phyloP scores from a whole-genome alignment of 1,140 invertebrate genomes.

The Diorhabda sublineata region DNA sequence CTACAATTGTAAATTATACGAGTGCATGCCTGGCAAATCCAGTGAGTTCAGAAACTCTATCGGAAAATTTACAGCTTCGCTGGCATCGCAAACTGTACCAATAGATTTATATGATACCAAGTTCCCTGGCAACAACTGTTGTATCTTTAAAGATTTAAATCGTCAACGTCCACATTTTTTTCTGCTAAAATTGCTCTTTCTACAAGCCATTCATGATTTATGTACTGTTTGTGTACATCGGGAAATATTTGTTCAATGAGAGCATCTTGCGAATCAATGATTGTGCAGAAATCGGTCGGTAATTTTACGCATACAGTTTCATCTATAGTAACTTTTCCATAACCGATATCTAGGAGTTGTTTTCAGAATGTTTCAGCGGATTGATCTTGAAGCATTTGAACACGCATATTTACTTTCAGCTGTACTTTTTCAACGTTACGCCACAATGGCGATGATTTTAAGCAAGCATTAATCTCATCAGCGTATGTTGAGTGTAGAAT shows the following conservation, averaged over 20 bases:
- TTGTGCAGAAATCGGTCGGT: conserved; percentile 24
- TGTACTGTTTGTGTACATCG: conserved; percentile 35
- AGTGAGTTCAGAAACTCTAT: no score
- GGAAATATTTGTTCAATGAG: conserved; percentile 37
- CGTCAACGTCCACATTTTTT: conserved; percentile 35
- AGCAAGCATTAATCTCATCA: conserved; percentile 47
- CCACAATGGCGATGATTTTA: conserved; percentile 48
- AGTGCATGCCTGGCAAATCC: no score
- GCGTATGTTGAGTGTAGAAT: conserved; percentile 44
- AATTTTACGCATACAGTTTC: conserved; percentile 27
- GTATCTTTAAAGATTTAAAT: no score
- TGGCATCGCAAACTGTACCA: no score
- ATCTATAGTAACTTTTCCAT: conserved; percentile 26
- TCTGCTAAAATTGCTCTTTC: conserved; percentile 41
- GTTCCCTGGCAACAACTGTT: no score
- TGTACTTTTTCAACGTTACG: conserved; percentile 40
- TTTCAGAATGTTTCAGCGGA: conserved; percentile 32
- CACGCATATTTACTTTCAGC: conserved; percentile 37
- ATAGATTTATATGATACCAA: no score
- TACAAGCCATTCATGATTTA: conserved; percentile 38
- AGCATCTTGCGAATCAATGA: conserved; percentile 27
- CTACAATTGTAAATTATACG: no score
- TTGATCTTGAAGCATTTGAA: conserved; percentile 32
- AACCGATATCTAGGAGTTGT: conserved; percentile 35
- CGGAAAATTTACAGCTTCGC: no score